phyloP scores from a whole-genome alignment of 2,888 invertebrate species.

The Sarcophaga rosellei region DNA sequence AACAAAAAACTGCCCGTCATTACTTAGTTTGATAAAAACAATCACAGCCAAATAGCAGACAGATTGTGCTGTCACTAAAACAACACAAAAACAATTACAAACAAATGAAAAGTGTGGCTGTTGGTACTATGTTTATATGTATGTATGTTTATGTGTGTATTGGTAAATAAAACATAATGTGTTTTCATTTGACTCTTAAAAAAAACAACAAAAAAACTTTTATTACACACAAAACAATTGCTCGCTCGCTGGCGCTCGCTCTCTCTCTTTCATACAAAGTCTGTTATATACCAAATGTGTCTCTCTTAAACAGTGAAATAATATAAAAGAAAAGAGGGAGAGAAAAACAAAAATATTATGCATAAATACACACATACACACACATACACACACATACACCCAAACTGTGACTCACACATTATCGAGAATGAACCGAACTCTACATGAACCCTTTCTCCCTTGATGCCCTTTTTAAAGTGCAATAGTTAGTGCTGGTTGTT shows the following conservation, averaged over 20 bases:
- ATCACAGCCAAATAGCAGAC: background rate
- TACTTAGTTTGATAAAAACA: conserved; percentile 58
- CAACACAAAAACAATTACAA: conserved; percentile 11
- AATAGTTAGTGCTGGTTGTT: background rate
- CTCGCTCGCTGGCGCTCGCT: conserved; percentile 29
- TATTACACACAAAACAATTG: conserved; percentile 49
- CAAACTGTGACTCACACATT: conserved; percentile 3
- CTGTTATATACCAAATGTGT: conserved; percentile 21
- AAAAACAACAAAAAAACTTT: conserved; percentile 43
- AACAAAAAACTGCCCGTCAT: conserved; percentile 43
- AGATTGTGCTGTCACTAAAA: conserved; percentile 14
- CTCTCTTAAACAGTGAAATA: conserved; percentile 13
- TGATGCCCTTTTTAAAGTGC: conserved; percentile 21
- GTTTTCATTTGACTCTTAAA: conserved; percentile 20
- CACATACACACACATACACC: background rate
- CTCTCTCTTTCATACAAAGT: background rate
- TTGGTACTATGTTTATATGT: too few relatives aligned
- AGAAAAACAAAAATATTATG: conserved; percentile 61
- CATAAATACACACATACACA: conserved; percentile 49
- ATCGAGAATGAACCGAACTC: background rate
- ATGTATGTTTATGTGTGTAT: too few relatives aligned
- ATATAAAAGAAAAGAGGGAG: conserved; percentile 28
- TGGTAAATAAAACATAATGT: conserved; percentile 9
- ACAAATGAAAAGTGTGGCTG: conserved; percentile 42
- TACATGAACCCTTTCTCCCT: conserved; percentile 36